Base-by-base conservation (phyloP, 2,113 vertebrate genomes). In the Chitala chitala region DNA sequence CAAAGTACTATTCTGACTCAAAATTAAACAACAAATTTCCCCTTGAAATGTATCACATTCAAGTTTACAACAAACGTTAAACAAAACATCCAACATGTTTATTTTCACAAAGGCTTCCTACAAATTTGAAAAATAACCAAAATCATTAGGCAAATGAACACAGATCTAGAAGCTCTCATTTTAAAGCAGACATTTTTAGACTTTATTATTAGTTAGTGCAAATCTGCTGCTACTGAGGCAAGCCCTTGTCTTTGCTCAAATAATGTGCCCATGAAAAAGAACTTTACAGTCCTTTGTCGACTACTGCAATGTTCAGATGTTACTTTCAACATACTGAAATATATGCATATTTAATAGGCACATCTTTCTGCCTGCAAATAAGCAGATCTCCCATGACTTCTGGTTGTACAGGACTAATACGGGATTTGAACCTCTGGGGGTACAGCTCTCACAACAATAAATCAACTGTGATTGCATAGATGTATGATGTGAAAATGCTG, bases 311-410 rank as follows among this genome's bases (percentile, higher is more conserved):
- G 38, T 36, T 36, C 31, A 20, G 38, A 29, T 36, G 24, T 61
- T 17, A 63, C n/a, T 36, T n/a, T 63, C 17, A 63, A 63, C 31
- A 63, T n/a, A n/a, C n/a, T n/a, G 31, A 59, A 31, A 24, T 31
- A 59, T 59, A 31, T 59, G 29, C 56, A 59, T 24, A 59, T 59
- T 59, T 33, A n/a, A 59, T 33, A n/a, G 56, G 56, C 29, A 15
- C 13, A 33, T 31, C 29, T 6, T 31, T 33, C 33, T 33, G 26
- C 56, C 56, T 59, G 56, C 33, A 59, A 59, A 59, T 31, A 59
- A 59, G 26, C 20, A n/a, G 29, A 1, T 59, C 56, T 59, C 29
- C 29, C 29, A 5, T 59, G 33, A 59, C 33, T 59, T 33, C 20
- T 59, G 56, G 33, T 59, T 59, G 56, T 7, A 59, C 56, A 33